A percentile compares a stretch with the other conserved stretches of the same genome.
phyloP scores from a whole-genome alignment of 1,140 invertebrate species.

The Dendrolimus punctatus region DNA sequence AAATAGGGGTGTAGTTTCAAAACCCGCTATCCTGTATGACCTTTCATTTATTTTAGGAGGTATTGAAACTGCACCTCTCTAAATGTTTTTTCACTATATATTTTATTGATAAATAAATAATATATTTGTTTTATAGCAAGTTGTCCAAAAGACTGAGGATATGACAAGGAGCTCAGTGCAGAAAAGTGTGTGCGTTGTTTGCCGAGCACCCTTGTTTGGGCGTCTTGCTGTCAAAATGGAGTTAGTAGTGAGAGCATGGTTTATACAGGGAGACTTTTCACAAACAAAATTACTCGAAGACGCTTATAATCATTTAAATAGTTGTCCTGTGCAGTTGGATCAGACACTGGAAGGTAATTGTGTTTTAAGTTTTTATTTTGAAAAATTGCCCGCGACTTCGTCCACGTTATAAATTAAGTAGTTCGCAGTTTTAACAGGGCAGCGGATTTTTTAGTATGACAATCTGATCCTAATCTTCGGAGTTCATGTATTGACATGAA shows the following conservation, averaged over 20 bases:
- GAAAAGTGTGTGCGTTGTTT: slow-evolving; percentile 76
- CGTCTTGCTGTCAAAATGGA: slow-evolving; percentile 96
- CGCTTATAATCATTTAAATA: slow-evolving; percentile 93
- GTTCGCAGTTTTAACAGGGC: too few relatives aligned
- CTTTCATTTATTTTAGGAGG: too few relatives aligned
- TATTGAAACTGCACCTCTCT: too few relatives aligned
- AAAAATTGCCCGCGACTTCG: too few relatives aligned
- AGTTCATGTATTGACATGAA: too few relatives aligned
- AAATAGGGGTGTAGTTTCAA: too few relatives aligned
- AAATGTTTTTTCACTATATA: neutral
- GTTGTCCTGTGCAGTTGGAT: slow-evolving; percentile 82
- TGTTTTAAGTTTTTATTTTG: neutral
- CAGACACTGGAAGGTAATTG: slow-evolving; percentile 85
- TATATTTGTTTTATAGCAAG: slow-evolving; percentile 75
- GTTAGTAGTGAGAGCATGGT: slow-evolving; percentile 97
- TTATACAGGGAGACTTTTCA: slow-evolving; percentile 95
- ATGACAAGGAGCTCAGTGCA: slow-evolving; percentile 88
- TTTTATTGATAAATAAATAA: neutral
- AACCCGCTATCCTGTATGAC: too few relatives aligned
- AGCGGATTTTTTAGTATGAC: too few relatives aligned
- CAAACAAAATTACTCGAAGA: slow-evolving; percentile 92
- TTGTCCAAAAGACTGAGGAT: slow-evolving; percentile 95
- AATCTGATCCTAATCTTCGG: too few relatives aligned
- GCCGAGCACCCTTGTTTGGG: slow-evolving; percentile 90
- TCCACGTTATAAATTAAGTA: too few relatives aligned